A percentile compares a stretch with the other conserved stretches of the same genome.
Conservation (phyloP, 2,888 invertebrate genomes). For the Platerodrilus igneus region DNA sequence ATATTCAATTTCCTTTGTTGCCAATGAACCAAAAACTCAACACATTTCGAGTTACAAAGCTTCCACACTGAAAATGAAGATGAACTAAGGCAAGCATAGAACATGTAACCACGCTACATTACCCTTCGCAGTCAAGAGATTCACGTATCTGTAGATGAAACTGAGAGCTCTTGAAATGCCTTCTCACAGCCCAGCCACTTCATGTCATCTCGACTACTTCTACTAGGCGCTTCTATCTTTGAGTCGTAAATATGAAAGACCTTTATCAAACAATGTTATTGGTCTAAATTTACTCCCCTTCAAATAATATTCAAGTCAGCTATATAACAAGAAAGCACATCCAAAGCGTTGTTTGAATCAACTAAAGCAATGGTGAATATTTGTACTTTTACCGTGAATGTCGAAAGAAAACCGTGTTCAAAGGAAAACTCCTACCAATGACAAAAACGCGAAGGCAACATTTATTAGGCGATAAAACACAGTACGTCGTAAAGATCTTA, state of each 20-base stretch:
- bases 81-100: too few species aligned
- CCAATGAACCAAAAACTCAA: too few species aligned
- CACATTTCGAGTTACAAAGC: too few species aligned
- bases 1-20: neutral
- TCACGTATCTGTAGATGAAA: constrained; percentile 30
- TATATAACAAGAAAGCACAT: too few species aligned
- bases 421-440: constrained; percentile 11
- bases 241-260: too few species aligned
- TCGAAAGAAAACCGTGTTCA: constrained; percentile 9
- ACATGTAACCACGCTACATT: constrained; percentile 18
- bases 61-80: constrained; percentile 7
- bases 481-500: constrained; percentile 25
- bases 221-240: too few species aligned
- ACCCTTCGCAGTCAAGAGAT: constrained; percentile 25
- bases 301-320: too few species aligned
- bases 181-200: constrained; percentile 29
- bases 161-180: constrained; percentile 28
- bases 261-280: too few species aligned
- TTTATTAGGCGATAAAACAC: constrained; percentile 27
- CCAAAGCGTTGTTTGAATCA: too few species aligned
- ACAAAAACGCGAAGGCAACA: constrained; percentile 17
- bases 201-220: constrained; percentile 23
- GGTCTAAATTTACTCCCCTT: too few species aligned
- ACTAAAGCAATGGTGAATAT: too few species aligned
- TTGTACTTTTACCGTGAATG: constrained; percentile 15